A percentile compares a stretch with the other conserved stretches of the same genome.
Evolutionary conservation across 2,797 vertebrate genomes (phyloP).

Genomic region (Pseudopleuronectes americanus): DNA sequence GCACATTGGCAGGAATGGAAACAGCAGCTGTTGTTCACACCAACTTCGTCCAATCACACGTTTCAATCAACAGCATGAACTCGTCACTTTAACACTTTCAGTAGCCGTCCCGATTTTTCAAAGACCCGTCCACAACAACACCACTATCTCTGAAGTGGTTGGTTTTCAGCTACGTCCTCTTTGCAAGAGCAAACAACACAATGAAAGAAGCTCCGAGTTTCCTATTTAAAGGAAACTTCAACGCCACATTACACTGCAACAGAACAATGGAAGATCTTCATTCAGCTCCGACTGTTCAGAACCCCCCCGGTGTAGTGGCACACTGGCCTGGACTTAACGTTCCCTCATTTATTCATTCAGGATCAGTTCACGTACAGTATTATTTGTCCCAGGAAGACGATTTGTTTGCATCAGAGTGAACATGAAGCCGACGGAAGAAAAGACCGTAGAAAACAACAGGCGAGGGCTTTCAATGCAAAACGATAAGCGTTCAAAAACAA

Average conservation of each 20-base stretch:
- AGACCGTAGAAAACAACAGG: constrained; percentile 8
- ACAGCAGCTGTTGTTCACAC: not conserved
- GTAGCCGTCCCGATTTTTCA: constrained; percentile 13
- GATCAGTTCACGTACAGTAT: constrained; percentile 8
- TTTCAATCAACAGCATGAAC: constrained; percentile 36
- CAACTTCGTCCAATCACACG: constrained; percentile 30
- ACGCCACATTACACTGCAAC: not conserved
- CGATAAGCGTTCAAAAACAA: constrained; percentile 4
- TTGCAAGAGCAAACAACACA: not conserved
- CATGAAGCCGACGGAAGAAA: constrained; percentile 13
- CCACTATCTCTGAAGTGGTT: constrained; percentile 2
- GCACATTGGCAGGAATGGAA: not conserved
- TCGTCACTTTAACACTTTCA: constrained; percentile 32
- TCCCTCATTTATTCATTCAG: constrained; percentile 21
- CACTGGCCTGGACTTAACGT: constrained; percentile 13
- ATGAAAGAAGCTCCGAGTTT: constrained; percentile 5
- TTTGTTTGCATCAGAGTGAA: constrained; percentile 22
- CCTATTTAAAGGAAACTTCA: constrained; percentile 14
- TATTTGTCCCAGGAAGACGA: constrained; percentile 19
- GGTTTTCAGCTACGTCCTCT: constrained; percentile 1
- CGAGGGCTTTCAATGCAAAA: not conserved
- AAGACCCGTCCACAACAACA: constrained; percentile 18
- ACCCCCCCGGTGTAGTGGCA: constrained; percentile 1
- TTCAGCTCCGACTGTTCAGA: constrained; percentile 9
- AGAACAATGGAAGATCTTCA: not conserved